Base-by-base conservation (phyloP, 2,113 vertebrate species). In the Chitala chitala region DNA sequence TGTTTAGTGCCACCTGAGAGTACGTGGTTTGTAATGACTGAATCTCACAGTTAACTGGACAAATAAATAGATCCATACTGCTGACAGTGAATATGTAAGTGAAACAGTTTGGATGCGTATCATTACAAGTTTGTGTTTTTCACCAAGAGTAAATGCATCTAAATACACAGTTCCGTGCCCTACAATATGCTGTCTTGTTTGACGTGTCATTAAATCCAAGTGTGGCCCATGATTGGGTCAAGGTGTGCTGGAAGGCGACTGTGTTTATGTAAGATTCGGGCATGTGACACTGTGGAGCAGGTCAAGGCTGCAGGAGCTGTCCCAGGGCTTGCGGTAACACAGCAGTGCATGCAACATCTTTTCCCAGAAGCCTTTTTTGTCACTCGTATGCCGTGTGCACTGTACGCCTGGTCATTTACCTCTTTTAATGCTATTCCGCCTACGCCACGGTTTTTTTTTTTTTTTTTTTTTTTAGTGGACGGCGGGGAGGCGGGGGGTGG, bases 301-400 rank as follows among this genome's bases (percentile, higher is more conserved):
- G 81, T 75, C 38, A 31, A 68, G 63, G 69, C 36, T 58, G 65
- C 65, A 71, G 68, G 72, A 77, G 75, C 71, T 83, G 72, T 84
- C 78, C 82, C 87, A 86, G 76, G 80, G 81, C 79, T 72, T 50
- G 58, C 74, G 75, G 71, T 79, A 48, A 68, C 65, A 63, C 7
- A 7, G n/a, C 33, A 63, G 70, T 78, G 72, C 85, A 85, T 89
- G 76, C 85, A 82, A 77, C 80, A n/a, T 85, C 33, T 40, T 15
- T n/a, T 51, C 46, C 24, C 44, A 29, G 17, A 2, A 22, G 40
- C 44, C 1, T 24, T 22, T 24, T n/a, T n/a, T n/a, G n/a, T n/a
- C n/a, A n/a, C n/a, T n/a, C n/a, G n/a, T n/a, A n/a, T n/a, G n/a
- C n/a, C n/a, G n/a, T n/a, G n/a, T n/a, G n/a, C n/a, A n/a, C n/a